A percentile compares a stretch with the other conserved stretches of the same genome.
Evolutionary conservation across 37 sponge, comb jelly and placozoan genomes (phyloP).

Genomic region (Aplysina aerophoba): DNA sequence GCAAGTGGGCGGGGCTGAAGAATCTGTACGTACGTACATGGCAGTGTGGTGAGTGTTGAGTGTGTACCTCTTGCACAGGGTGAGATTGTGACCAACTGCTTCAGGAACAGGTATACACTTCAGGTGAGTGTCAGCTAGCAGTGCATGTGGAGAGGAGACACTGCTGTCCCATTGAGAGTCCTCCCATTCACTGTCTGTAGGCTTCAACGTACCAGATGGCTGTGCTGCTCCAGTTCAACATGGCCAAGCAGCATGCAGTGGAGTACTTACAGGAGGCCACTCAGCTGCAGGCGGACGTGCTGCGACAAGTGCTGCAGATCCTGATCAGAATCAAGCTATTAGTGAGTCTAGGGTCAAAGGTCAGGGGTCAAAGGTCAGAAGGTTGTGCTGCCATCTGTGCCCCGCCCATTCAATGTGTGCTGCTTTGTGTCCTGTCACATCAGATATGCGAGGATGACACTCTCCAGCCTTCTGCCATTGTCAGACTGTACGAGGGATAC

Average conservation of each 20-base stretch:
- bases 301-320: constrained; percentile 73
- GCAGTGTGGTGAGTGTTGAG: too few species aligned
- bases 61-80: too few species aligned
- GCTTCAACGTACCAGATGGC: constrained; percentile 97
- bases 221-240: constrained; percentile 88
- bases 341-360: constrained; percentile 52
- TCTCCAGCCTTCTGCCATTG: constrained; percentile 27
- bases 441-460: constrained; percentile 78
- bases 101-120: constrained; percentile 85
- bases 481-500: constrained; percentile 69
- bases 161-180: not conserved
- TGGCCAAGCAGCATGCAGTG: constrained; percentile 46
- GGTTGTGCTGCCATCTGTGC: not conserved
- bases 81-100: constrained; percentile 87
- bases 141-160: not conserved
- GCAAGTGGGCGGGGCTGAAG: not conserved
- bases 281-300: constrained; percentile 71
- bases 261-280: constrained; percentile 62
- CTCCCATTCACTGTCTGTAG: constrained; percentile 27
- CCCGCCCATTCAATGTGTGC: not conserved
- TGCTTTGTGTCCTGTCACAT: not conserved
- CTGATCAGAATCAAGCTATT: constrained; percentile 77
- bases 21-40: not conserved
- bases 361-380: not conserved
- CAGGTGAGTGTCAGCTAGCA: constrained; percentile 55